Evolutionary conservation across 1,140 invertebrate genomes (phyloP), one percentile per base, ranked within the genome.

Genomic region (Chelonus insularis): DNA sequence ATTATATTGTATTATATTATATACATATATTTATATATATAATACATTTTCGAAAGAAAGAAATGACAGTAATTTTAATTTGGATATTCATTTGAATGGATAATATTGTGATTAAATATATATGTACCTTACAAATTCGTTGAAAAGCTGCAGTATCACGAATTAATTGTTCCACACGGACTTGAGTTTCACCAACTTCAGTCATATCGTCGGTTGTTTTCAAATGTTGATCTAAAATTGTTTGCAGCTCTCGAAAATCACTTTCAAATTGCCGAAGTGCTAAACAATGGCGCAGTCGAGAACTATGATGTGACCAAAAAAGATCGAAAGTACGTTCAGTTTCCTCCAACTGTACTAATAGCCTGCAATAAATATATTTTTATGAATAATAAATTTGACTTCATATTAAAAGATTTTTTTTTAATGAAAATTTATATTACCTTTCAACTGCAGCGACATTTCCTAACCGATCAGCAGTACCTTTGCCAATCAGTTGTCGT

Each of bases 361-460:
- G 86, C 79, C 94, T 93, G 75, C 63, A 73, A 78, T 69, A 51
- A 14, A 54, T 6, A 25, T 9, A 34, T 32, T 16, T 23, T 14
- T 21, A 48, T 36, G 34, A 7, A 48, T n/a, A n/a, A n/a, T n/a
- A n/a, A n/a, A n/a, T n/a, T n/a, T n/a, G n/a, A n/a, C n/a, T n/a
- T n/a, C n/a, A n/a, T n/a, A n/a, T n/a, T n/a, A n/a, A n/a, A n/a
- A n/a, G n/a, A n/a, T n/a, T n/a, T n/a, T n/a, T n/a, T n/a, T n/a
- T n/a, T n/a, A n/a, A n/a, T n/a, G n/a, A n/a, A n/a, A n/a, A n/a
- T n/a, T n/a, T n/a, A n/a, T 16, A 57, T 23, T 62, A 93, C 91
- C 93, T 91, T 83, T 97, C 94, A 62, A 97, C 90, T 55, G 94
- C 90, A 61, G 94, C 90, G 47, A 97, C 92, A 84, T 97, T 96